A percentile compares a stretch with the other conserved stretches of the same genome.
Conservation (phyloP, 2,113 vertebrate genomes). For the Leptosomus discolor region DNA sequence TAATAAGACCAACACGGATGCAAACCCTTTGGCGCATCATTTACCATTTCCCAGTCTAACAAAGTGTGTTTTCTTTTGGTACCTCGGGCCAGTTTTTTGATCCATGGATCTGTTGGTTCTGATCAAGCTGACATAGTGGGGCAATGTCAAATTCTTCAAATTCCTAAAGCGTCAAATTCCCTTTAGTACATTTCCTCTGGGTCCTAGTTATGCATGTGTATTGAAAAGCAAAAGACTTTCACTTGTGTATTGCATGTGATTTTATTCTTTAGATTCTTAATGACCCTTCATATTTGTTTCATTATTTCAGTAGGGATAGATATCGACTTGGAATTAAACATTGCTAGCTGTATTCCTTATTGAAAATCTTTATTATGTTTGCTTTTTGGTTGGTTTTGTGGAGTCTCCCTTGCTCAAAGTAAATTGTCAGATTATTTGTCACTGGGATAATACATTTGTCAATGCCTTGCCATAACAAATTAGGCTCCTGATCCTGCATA, state of each 20-base stretch:
- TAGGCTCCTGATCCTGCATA: slow-evolving; percentile 34
- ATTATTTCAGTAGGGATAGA: slow-evolving; percentile 7
- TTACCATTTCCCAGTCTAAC: background rate
- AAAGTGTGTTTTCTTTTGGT: background rate
- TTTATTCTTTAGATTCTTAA: background rate
- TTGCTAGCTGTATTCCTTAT: background rate
- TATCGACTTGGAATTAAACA: slow-evolving; percentile 2
- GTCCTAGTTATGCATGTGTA: background rate
- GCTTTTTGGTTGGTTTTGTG: slow-evolving; percentile 9
- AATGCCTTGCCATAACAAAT: slow-evolving; percentile 34
- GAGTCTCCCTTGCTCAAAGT: background rate
- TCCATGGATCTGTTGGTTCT: background rate
- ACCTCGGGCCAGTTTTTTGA: background rate
- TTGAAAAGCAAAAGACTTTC: background rate
- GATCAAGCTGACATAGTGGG: background rate
- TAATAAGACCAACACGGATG: background rate
- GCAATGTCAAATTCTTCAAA: background rate
- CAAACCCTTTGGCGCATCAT: background rate
- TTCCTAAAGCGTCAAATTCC: background rate
- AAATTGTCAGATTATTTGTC: slow-evolving; percentile 44
- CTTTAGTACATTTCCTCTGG: background rate
- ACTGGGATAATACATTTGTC: slow-evolving; percentile 34
- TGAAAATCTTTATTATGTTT: slow-evolving; percentile 44
- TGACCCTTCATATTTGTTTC: background rate
- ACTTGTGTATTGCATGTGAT: background rate